Conservation (phyloP, 2,797 vertebrate genomes). For the Botia kubotai region DNA sequence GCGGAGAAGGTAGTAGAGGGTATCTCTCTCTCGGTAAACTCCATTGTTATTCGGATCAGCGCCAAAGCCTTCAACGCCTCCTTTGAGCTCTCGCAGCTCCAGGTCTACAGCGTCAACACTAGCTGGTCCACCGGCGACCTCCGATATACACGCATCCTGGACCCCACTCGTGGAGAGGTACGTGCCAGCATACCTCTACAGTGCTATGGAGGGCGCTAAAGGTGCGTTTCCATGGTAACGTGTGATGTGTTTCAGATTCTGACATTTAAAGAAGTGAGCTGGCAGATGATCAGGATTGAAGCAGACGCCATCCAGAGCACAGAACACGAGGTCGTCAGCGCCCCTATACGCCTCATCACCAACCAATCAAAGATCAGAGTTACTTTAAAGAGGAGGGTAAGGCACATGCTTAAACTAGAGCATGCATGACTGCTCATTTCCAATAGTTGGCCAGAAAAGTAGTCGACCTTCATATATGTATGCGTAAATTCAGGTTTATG, state of each 20-base stretch:
- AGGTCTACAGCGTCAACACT: constrained; percentile 96
- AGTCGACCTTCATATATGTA: no score
- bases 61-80: constrained; percentile 99
- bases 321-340: constrained; percentile 94
- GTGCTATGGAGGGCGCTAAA: background rate
- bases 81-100: constrained; percentile 96
- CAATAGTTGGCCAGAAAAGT: no score
- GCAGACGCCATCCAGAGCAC: constrained; percentile 96
- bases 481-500: no score
- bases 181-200: background rate
- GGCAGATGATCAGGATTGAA: constrained; percentile 99
- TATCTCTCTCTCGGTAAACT: constrained; percentile 95
- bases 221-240: background rate
- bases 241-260: constrained; percentile 81
- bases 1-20: constrained; percentile 99
- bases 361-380: constrained; percentile 98
- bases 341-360: constrained; percentile 96
- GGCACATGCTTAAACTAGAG: constrained; percentile 24
- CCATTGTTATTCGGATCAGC: constrained; percentile 94
- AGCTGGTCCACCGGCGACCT: constrained; percentile 92
- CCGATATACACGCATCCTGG: constrained; percentile 91
- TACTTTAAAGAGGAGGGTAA: constrained; percentile 96
- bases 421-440: no score
- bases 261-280: constrained; percentile 99
- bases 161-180: constrained; percentile 93